phyloP scores from a whole-genome alignment of 2,113 vertebrate genomes.

The Aleadryas rufinucha region DNA sequence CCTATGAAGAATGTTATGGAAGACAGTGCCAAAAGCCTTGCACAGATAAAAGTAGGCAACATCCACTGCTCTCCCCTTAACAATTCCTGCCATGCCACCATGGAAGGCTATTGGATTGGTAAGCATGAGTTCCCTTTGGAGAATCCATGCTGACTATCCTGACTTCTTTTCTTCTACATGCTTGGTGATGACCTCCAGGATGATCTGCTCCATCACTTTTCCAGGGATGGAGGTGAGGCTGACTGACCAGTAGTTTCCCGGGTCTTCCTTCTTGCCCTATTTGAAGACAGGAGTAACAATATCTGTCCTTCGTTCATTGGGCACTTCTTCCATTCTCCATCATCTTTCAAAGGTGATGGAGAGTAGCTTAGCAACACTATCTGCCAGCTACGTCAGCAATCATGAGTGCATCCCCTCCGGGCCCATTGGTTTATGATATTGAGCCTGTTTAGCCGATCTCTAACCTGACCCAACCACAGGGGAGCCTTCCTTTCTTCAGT shows the following conservation, averaged over 20 bases:
- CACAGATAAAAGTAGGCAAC: not conserved
- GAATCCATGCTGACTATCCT: not conserved
- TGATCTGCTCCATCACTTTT: not conserved
- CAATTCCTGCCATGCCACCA: not conserved
- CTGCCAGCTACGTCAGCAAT: not conserved
- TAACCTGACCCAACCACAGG: accelerated
- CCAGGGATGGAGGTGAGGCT: not conserved
- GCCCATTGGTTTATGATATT: not conserved
- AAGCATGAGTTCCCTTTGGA: not conserved
- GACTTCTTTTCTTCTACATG: not conserved
- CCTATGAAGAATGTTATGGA: too few relatives aligned
- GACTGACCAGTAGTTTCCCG: accelerated
- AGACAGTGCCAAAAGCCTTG: not conserved
- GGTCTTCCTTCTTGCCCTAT: not conserved
- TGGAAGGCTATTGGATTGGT: not conserved
- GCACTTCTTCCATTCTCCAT: not conserved
- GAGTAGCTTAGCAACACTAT: not conserved
- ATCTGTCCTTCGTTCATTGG: not conserved
- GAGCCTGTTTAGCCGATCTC: not conserved
- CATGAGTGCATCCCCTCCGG: not conserved
- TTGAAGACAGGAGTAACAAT: not conserved
- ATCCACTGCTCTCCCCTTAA: not conserved
- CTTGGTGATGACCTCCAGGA: not conserved
- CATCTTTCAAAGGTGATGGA: not conserved
- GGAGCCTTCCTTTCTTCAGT: not conserved